Conservation (phyloP, 2,113 vertebrate genomes). For the Carlito syrichta region DNA sequence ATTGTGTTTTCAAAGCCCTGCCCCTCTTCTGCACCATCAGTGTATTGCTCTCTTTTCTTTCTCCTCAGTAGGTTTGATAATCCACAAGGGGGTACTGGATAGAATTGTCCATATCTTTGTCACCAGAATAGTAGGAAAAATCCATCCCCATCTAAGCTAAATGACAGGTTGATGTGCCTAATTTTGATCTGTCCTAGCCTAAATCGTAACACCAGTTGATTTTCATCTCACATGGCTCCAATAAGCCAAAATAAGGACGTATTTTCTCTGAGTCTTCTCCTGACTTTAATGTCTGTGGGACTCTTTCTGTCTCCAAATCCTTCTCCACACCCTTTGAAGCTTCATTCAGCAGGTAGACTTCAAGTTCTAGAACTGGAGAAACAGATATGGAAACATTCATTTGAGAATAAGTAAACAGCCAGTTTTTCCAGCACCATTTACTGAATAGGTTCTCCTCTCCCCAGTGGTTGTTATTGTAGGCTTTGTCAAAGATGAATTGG, state of each 20-base stretch:
- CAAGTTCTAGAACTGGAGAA: not conserved
- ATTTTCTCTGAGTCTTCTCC: not conserved
- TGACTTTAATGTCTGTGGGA: not conserved
- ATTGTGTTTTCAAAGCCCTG: not conserved
- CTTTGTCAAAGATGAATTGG: too few species aligned
- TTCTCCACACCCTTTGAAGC: not conserved
- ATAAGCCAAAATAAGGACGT: rapidly evolving
- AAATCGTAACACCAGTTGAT: not conserved
- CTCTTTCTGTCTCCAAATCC: not conserved
- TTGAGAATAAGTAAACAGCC: not conserved
- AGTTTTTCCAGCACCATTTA: too few species aligned
- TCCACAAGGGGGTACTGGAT: too few species aligned
- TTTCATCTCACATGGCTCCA: not conserved
- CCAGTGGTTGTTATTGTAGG: too few species aligned
- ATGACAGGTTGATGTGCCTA: not conserved
- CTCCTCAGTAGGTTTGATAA: not conserved
- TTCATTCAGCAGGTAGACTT: not conserved
- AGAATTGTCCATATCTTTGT: not conserved
- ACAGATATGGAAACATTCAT: not conserved
- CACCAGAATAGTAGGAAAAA: not conserved
- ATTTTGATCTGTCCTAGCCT: not conserved
- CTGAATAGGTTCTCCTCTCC: too few species aligned
- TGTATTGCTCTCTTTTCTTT: not conserved
- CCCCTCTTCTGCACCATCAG: not conserved
- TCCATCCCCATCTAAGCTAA: not conserved